Evolutionary conservation across 1,140 invertebrate genomes (phyloP), one percentile per base, ranked within the genome.

Genomic region (Pseudachorutes palmiensis): DNA sequence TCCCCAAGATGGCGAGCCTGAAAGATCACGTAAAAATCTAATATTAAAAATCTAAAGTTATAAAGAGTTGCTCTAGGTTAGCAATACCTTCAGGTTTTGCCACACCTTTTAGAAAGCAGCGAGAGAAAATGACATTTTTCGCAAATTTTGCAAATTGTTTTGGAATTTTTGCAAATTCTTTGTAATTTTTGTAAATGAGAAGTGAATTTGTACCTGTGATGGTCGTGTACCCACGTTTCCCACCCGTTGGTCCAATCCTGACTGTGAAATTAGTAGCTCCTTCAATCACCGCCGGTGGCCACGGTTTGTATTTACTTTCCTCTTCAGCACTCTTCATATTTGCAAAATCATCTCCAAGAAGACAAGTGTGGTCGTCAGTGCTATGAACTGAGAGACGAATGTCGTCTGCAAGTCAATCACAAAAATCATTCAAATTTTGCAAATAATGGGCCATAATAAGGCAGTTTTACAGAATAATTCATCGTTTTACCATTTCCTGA

Each of bases 171-270:
- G 5, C 24, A 57, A 19, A 57, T 19, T 57, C 5, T 19, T 57
- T 19, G 5, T 57, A 12, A 57, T 57, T 57, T 9, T 5, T 19
- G 14, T 61, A 45, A 9, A 29, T 14, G 19, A 45, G n/a, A n/a
- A n/a, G n/a, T n/a, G n/a, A n/a, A n/a, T n/a, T n/a, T n/a, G 63
- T 68, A 83, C 88, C 88, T 51, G 90, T 93, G 28, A 91, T 86
- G 9, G 86, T 82, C 14, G 86, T 84, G 76, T 94, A 93, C 9
- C 91, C 91, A 2, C 86, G 81, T 58, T 85, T 82, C 1, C 88
- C 89, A 14, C 89, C 92, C 0, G 89, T 88, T 0, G 90, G 90
- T 1, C 92, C 92, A 66, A 95, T 91, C 71, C 85, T 81, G 0
- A 84, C 90, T 5, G 82, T 84, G 76, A 94, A 88, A 61, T 82